Percentiles rank a stretch among this genome's conserved stretches.
phyloP scores from a whole-genome alignment of 2,888 invertebrate genomes.

The Lycophotia porphyrea region DNA sequence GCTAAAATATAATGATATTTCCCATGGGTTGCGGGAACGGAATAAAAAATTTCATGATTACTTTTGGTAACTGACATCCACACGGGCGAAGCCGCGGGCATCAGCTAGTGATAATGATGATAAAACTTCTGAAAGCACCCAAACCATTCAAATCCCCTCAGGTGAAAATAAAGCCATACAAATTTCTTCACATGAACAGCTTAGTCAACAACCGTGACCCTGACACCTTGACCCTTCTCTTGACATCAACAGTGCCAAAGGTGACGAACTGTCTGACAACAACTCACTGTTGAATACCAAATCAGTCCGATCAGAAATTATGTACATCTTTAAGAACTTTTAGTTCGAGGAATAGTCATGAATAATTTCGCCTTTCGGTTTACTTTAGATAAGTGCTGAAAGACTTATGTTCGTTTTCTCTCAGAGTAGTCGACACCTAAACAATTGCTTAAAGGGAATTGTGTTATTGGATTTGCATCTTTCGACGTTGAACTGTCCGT shows the following conservation, averaged over 20 bases:
- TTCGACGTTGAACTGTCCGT: not conserved
- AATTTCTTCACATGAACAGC: not conserved
- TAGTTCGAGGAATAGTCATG: constrained; percentile 20
- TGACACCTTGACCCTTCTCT: constrained; percentile 23
- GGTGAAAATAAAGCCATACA: not conserved
- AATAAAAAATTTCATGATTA: too few species aligned
- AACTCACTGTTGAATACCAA: constrained; percentile 26
- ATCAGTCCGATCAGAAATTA: constrained; percentile 27
- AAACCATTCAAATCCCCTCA: not conserved
- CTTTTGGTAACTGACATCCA: too few species aligned
- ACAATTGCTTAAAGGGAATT: not conserved
- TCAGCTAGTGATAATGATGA: too few species aligned
- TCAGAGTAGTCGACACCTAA: not conserved
- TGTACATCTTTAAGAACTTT: constrained; percentile 30
- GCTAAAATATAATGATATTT: too few species aligned
- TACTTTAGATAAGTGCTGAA: constrained; percentile 13
- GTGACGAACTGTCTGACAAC: constrained; percentile 16
- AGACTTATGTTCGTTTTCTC: not conserved
- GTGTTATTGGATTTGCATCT: not conserved
- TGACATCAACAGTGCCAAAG: constrained; percentile 10
- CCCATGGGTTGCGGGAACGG: too few species aligned
- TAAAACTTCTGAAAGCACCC: not conserved
- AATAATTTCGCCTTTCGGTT: constrained; percentile 35
- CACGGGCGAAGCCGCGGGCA: too few species aligned
- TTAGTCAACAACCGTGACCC: constrained; percentile 4